phyloP scores from a whole-genome alignment of 2,888 invertebrate genomes.

The Muscina levida region DNA sequence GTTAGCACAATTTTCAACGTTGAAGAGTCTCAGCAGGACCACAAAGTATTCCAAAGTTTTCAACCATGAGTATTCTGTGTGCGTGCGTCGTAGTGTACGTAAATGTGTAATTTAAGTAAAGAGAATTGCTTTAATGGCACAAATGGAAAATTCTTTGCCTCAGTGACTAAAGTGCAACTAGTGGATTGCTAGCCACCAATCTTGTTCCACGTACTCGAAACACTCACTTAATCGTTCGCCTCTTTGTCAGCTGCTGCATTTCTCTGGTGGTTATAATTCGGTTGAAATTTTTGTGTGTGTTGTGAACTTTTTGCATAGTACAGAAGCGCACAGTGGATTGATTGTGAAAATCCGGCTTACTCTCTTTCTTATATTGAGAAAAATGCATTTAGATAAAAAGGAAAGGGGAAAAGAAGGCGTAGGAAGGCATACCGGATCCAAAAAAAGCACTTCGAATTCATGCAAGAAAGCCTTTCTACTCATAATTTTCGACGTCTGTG shows the following conservation, averaged over 20 bases:
- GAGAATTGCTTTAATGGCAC: constrained; percentile 36
- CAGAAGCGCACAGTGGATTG: too few relatives aligned
- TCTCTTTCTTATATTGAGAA: too few relatives aligned
- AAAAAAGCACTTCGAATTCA: too few relatives aligned
- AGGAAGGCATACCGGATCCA: too few relatives aligned
- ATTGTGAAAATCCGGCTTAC: too few relatives aligned
- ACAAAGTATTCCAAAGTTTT: constrained; percentile 49
- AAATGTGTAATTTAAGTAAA: constrained; percentile 40
- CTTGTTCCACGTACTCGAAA: too few relatives aligned
- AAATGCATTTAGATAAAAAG: too few relatives aligned
- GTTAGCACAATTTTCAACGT: constrained; percentile 5
- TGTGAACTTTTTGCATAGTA: too few relatives aligned
- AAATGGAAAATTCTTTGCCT: constrained; percentile 52
- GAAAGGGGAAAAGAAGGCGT: too few relatives aligned
- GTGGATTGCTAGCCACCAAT: constrained; percentile 31
- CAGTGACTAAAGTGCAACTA: constrained; percentile 49
- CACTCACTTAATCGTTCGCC: too few relatives aligned
- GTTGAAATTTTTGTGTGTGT: background rate
- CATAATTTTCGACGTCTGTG: too few relatives aligned
- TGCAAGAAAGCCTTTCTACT: too few relatives aligned
- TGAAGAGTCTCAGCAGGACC: constrained; percentile 19
- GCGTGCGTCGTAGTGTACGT: constrained; percentile 13
- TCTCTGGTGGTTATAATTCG: background rate
- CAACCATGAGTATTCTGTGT: constrained; percentile 4
- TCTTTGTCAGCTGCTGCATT: constrained; percentile 3